These are phyloP conservation scores for Nyctereutes procyonoides DNA, from an alignment of 2,113 vertebrate genomes.

Conservation along the genomic window DNA sequence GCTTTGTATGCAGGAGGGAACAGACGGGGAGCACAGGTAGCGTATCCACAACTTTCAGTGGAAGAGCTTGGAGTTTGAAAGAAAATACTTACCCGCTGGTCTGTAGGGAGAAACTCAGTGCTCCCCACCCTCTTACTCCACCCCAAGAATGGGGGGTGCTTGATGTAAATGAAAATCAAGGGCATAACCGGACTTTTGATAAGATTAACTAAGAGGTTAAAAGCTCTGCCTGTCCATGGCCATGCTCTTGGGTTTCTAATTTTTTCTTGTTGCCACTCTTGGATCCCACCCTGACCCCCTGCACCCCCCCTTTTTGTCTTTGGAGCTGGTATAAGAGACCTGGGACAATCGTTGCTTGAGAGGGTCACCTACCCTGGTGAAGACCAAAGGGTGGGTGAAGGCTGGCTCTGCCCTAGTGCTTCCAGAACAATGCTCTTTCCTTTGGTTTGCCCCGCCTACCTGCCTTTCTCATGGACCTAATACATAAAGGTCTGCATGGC, in stretches of 20 bases:
- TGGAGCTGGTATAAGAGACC: neutral
- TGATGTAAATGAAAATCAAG: neutral
- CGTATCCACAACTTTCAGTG: neutral
- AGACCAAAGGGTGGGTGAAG: neutral
- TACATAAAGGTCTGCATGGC: neutral
- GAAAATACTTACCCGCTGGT: neutral
- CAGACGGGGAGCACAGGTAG: neutral
- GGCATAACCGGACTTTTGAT: neutral
- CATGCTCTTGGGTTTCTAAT: neutral
- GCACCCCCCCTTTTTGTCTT: neutral
- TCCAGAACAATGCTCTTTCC: neutral
- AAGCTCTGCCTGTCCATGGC: neutral
- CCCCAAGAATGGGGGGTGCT: neutral
- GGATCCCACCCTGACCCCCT: neutral
- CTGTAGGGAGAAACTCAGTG: neutral
- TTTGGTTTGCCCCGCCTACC: neutral
- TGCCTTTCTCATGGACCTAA: neutral
- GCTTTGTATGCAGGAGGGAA: constrained; percentile 21
- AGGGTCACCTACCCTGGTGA: neutral
- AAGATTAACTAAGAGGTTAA: constrained; percentile 8
- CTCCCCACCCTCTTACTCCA: neutral
- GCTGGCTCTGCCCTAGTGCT: neutral
- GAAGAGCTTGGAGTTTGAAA: neutral
- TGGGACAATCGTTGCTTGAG: neutral
- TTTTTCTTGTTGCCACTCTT: neutral